Base-by-base conservation (phyloP, 2,113 vertebrate species). In the Trematomus loennbergii region DNA sequence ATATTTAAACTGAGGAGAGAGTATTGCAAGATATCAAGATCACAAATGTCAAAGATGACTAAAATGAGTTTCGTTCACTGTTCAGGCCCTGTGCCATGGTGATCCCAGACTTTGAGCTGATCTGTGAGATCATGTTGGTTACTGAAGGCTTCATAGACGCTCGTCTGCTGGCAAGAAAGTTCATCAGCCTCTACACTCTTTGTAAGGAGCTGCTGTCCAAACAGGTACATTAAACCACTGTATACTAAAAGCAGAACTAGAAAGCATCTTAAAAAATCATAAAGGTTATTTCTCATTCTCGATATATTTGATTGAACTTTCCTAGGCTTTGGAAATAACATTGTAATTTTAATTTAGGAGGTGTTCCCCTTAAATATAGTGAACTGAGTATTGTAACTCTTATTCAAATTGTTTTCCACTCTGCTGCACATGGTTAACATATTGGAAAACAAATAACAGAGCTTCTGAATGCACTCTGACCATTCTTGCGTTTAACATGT, bases 121-220 rank as follows among this genome's bases (percentile, higher is more conserved):
- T 96, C 22, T 96, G 95, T 92, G 96, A 96, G 92, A 95, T 95
- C 81, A 92, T 89, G 89, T 81, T 96, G 90, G 93, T 95, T 43
- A 95, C 92, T 16, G 96, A 96, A 83, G 92, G 95, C 55, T 95
- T 94, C 67, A 87, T 96, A 71, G 94, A 96, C 63, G 95, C 94
- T 43, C 93, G 94, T 18, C 90, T 94, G 79, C 78, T 95, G 36
- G 89, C 94, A 18, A 95, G 92, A 85, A 96, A 96, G 73, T 96
- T 96, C 79, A 96, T 96, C 70, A 95, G 90, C 82, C 91, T 96
- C 70, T 96, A 95, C 54, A 94, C 86, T 29, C 93, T 96, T 10
- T 96, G 93, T 84, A 92, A 91, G 87, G 92, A 95, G 86, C 92
- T 96, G 46, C 93, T 97, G 46, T 96, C 95, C 53, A 95, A 95